Percentiles rank a stretch among this genome's conserved stretches.
Conservation (phyloP, 2,113 vertebrate species). For the Myrmecobius fasciatus region DNA sequence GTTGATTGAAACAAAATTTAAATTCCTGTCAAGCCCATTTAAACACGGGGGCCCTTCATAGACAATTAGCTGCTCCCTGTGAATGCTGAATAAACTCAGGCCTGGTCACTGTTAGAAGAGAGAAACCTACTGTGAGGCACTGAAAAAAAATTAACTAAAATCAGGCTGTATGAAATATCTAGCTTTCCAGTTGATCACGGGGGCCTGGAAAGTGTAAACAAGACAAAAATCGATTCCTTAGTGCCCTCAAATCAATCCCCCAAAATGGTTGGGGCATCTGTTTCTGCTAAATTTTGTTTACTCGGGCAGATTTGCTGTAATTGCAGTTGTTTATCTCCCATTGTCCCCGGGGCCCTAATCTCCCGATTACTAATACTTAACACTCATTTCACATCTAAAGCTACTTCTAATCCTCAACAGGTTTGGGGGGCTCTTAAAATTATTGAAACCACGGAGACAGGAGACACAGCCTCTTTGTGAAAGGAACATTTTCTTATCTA, state of each 20-base stretch:
- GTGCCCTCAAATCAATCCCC: conserved; percentile 90
- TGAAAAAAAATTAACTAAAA: conserved; percentile 86
- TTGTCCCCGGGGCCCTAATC: conserved; percentile 86
- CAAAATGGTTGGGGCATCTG: conserved; percentile 88
- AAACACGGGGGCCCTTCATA: conserved; percentile 90
- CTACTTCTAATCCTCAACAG: conserved; percentile 89
- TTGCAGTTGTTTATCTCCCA: conserved; percentile 91
- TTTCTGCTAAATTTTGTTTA: conserved; percentile 88
- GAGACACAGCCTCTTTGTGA: conserved; percentile 89
- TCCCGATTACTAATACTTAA: conserved; percentile 92
- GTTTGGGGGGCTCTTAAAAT: conserved; percentile 87
- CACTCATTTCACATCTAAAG: conserved; percentile 92
- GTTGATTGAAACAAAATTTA: conserved; percentile 91
- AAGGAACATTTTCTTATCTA: conserved; percentile 87
- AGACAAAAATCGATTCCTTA: conserved; percentile 94
- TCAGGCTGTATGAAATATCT: conserved; percentile 87
- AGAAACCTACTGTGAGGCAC: conserved; percentile 82
- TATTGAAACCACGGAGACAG: conserved; percentile 76
- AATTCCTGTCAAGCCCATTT: conserved; percentile 91
- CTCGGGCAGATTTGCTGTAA: conserved; percentile 89
- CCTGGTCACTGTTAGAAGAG: conserved; percentile 84
- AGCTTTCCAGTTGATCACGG: conserved; percentile 84
- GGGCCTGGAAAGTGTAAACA: conserved; percentile 94
- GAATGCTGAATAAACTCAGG: conserved; percentile 85
- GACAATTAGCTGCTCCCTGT: conserved; percentile 90